phyloP scores from a whole-genome alignment of 2,888 invertebrate species.

The Eristalis tenax region DNA sequence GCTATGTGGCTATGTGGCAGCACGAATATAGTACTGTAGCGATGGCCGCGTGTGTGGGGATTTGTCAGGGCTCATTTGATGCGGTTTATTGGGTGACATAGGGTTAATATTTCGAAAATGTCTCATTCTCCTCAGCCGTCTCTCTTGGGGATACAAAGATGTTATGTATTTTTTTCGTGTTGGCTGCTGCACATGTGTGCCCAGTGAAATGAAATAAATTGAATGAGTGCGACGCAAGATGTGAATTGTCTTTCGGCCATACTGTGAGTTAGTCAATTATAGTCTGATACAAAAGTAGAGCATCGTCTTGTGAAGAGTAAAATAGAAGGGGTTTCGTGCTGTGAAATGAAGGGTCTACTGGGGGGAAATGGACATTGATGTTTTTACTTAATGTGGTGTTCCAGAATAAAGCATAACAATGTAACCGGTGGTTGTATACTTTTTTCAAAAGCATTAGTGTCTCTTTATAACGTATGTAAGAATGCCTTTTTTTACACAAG shows the following conservation, averaged over 20 bases:
- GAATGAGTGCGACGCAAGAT: neutral
- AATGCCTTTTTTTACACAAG: too few species aligned
- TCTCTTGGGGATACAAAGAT: conserved; percentile 15
- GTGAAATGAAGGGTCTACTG: too few species aligned
- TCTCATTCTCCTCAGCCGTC: neutral
- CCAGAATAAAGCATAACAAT: too few species aligned
- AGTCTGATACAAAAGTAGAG: neutral
- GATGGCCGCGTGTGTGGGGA: conserved; percentile 53
- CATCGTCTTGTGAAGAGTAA: neutral
- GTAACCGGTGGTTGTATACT: too few species aligned
- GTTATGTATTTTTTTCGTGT: neutral
- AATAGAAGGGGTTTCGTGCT: too few species aligned
- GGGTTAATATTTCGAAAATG: conserved; percentile 40
- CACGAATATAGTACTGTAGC: conserved; percentile 22
- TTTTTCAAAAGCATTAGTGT: too few species aligned
- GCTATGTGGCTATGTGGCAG: conserved; percentile 19
- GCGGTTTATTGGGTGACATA: conserved; percentile 52
- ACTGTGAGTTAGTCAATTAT: neutral
- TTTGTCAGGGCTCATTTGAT: conserved; percentile 63
- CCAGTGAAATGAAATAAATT: neutral
- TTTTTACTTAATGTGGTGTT: too few species aligned
- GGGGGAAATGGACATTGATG: too few species aligned
- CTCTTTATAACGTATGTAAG: too few species aligned
- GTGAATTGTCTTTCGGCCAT: too few species aligned
- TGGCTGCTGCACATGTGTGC: neutral